A percentile compares a stretch with the other conserved stretches of the same genome.
These are phyloP conservation scores for Escarpia spicata DNA, from an alignment of 2,888 invertebrate genomes.

Conservation along the genomic window DNA sequence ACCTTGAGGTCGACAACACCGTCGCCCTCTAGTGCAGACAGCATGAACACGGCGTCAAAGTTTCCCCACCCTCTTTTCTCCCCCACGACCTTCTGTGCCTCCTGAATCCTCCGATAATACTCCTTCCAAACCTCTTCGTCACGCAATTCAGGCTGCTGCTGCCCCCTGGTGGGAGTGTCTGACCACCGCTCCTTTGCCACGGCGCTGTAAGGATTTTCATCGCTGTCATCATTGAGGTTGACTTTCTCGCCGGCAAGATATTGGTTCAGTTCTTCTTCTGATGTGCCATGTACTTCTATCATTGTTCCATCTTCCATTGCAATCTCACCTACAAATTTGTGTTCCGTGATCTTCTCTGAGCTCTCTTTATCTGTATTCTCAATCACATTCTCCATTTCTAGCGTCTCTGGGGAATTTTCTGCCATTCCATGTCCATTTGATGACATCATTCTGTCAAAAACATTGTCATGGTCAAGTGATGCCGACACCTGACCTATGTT, in stretches of 20 bases:
- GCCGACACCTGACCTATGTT: neutral
- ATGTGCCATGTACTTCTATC: neutral
- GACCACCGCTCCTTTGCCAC: neutral
- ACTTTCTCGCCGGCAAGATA: neutral
- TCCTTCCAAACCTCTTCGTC: conserved; percentile 25
- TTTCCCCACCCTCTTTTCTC: conserved; percentile 71
- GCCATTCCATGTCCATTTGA: neutral
- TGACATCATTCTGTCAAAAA: neutral
- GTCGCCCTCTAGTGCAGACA: conserved; percentile 84
- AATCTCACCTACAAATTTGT: neutral
- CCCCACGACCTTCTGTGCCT: neutral
- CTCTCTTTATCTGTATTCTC: neutral
- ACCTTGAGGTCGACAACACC: conserved; percentile 79
- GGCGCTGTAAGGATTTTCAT: neutral
- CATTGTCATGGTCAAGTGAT: neutral
- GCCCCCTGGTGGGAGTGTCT: neutral
- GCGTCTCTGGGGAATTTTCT: neutral
- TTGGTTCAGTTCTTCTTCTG: neutral
- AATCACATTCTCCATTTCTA: neutral
- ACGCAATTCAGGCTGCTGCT: neutral
- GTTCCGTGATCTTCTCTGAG: neutral
- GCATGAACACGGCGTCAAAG: conserved; percentile 89
- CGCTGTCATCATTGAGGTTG: neutral
- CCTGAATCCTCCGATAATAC: conserved; percentile 27
- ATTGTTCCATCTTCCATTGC: neutral